Percentiles rank a stretch among this genome's conserved stretches.
phyloP scores from a whole-genome alignment of 2,797 vertebrate genomes.

The Brachyrhaphis roseni region DNA sequence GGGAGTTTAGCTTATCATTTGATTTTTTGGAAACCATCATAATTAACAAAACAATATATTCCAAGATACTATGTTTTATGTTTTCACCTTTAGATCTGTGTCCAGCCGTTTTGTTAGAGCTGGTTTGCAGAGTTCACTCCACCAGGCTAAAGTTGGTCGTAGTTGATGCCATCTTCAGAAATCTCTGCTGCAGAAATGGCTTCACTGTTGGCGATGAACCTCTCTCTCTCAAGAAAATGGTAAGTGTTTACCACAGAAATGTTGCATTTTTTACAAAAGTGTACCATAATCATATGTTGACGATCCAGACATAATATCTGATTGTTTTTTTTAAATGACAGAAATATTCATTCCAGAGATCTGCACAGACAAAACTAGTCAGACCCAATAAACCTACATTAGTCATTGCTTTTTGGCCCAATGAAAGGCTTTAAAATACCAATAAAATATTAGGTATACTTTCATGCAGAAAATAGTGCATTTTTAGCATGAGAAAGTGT shows the following conservation, averaged over 20 bases:
- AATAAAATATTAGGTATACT: not conserved
- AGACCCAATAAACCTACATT: not conserved
- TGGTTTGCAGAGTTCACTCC: slow-evolving; percentile 85
- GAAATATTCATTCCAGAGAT: not conserved
- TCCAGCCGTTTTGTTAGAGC: slow-evolving; percentile 74
- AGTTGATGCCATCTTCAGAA: slow-evolving; percentile 89
- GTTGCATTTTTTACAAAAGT: not conserved
- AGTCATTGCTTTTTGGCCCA: not conserved
- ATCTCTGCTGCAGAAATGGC: slow-evolving; percentile 81
- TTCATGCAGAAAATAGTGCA: not conserved
- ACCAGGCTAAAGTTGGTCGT: slow-evolving; percentile 88
- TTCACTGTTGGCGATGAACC: slow-evolving; percentile 75
- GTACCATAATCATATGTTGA: not conserved
- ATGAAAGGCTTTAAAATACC: not conserved
- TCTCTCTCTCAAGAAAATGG: slow-evolving; percentile 90
- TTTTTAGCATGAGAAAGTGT: not conserved
- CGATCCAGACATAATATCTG: not conserved
- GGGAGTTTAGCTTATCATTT: not conserved
- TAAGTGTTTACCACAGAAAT: slow-evolving; percentile 59
- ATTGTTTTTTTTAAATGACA: not conserved
- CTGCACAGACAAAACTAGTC: not conserved
- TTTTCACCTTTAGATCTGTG: slow-evolving; percentile 79
- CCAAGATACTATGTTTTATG: not conserved
- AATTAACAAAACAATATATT: not conserved
- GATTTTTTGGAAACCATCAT: not conserved